These are phyloP conservation scores for Chiridota heheva DNA, from an alignment of 35 echinoderm and acorn worm genomes.

Conservation along the genomic window DNA sequence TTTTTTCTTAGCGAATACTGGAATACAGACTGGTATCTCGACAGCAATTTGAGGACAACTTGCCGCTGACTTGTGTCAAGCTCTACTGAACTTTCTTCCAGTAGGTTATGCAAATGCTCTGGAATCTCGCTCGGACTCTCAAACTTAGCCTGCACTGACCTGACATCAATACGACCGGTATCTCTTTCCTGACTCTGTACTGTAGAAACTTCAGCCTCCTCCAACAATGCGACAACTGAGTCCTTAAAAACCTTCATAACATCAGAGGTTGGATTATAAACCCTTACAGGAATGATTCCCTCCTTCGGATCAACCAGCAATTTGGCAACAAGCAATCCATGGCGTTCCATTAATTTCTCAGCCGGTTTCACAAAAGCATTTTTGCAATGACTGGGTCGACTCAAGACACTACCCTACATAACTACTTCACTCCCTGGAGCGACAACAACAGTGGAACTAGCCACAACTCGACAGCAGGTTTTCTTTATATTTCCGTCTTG, in stretches of 20 bases:
- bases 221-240: not conserved
- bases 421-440: not conserved
- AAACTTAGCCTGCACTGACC: too few relatives aligned
- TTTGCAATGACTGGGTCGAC: not conserved
- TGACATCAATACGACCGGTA: too few relatives aligned
- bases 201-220: too few relatives aligned
- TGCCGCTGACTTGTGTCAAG: too few relatives aligned
- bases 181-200: too few relatives aligned
- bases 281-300: not conserved
- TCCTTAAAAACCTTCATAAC: slow-evolving; percentile 1
- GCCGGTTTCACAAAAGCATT: slow-evolving; percentile 14
- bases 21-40: too few relatives aligned
- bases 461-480: not conserved
- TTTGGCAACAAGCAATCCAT: slow-evolving; percentile 26
- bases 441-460: slow-evolving; percentile 10
- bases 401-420: not conserved
- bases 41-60: too few relatives aligned
- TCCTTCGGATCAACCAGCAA: slow-evolving; percentile 12
- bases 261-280: slow-evolving; percentile 11
- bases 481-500: too few relatives aligned
- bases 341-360: not conserved
- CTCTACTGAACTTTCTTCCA: too few relatives aligned
- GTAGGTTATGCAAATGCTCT: too few relatives aligned
- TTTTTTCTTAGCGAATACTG: too few relatives aligned
- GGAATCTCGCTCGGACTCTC: too few relatives aligned